Conservation (phyloP, 2,797 vertebrate species). For the Gallinago nigripennis region DNA sequence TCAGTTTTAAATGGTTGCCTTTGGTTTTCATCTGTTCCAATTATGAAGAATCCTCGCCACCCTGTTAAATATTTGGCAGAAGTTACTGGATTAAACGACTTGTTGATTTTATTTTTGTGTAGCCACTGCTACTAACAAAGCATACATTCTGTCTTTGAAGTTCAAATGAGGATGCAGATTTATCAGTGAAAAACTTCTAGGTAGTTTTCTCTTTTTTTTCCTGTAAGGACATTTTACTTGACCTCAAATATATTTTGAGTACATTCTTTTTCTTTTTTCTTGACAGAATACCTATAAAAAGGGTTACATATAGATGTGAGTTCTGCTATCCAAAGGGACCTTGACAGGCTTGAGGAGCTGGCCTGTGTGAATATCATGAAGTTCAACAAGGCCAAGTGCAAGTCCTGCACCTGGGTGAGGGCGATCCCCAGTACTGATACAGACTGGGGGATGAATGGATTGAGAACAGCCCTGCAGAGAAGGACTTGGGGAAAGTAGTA, state of each 20-base stretch:
- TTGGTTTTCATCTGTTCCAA: not conserved
- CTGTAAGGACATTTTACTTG: not conserved
- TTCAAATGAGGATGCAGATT: not conserved
- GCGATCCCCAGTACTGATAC: not conserved
- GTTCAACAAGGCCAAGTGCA: not conserved
- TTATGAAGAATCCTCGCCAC: not conserved
- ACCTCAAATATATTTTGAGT: not conserved
- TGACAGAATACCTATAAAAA: not conserved
- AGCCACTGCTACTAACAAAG: not conserved
- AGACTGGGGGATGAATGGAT: accelerated
- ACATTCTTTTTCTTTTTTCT: not conserved
- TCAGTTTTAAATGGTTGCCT: not conserved
- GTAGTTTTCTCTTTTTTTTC: not conserved
- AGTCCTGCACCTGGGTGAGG: accelerated
- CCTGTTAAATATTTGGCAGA: not conserved
- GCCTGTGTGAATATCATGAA: not conserved
- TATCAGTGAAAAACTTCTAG: not conserved
- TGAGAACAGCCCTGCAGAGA: not conserved
- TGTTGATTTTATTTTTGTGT: not conserved
- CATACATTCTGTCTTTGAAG: not conserved
- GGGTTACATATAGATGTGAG: not conserved
- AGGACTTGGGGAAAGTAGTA: not conserved
- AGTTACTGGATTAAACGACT: not conserved
- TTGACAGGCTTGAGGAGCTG: not conserved
- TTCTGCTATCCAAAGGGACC: not conserved